Conservation (phyloP, 2,797 vertebrate genomes). For the Coregonus suidteri region DNA sequence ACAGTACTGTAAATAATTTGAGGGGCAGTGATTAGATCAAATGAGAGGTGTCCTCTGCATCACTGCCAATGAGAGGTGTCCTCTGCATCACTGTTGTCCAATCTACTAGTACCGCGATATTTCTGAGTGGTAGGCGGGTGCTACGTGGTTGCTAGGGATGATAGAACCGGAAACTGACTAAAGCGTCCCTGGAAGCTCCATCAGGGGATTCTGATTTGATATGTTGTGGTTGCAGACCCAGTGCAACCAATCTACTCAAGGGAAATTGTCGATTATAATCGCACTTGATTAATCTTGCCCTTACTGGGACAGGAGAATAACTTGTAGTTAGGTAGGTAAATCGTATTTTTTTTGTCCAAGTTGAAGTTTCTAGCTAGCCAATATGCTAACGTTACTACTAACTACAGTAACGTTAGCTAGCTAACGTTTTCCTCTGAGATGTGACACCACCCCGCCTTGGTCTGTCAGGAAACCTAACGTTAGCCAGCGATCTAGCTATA, state of each 20-base stretch:
- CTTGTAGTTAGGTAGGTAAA: conserved; percentile 45
- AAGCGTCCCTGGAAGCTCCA: conserved; percentile 65
- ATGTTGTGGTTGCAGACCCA: background rate
- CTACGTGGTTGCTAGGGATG: conserved; percentile 12
- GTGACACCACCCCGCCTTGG: background rate
- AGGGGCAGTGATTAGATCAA: background rate
- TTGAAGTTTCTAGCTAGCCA: background rate
- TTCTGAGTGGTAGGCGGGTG: conserved; percentile 2
- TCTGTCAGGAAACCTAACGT: background rate
- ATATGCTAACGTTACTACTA: conserved; percentile 2
- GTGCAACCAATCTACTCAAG: background rate
- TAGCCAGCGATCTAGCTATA: background rate
- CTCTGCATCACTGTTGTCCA: background rate
- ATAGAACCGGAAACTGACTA: conserved; percentile 57
- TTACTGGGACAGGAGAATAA: conserved; percentile 21
- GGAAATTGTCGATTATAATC: conserved; percentile 3
- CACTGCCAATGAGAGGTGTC: background rate
- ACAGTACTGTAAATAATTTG: background rate
- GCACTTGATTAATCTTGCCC: conserved; percentile 2
- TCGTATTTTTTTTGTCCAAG: background rate
- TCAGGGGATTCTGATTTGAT: conserved; percentile 25
- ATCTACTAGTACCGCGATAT: background rate
- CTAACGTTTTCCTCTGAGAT: conserved; percentile 28
- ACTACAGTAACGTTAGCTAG: conserved; percentile 9
- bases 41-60: background rate